Base-by-base conservation (phyloP, 2,888 invertebrate genomes). In the Scaptodrosophila latifasciaeformis region DNA sequence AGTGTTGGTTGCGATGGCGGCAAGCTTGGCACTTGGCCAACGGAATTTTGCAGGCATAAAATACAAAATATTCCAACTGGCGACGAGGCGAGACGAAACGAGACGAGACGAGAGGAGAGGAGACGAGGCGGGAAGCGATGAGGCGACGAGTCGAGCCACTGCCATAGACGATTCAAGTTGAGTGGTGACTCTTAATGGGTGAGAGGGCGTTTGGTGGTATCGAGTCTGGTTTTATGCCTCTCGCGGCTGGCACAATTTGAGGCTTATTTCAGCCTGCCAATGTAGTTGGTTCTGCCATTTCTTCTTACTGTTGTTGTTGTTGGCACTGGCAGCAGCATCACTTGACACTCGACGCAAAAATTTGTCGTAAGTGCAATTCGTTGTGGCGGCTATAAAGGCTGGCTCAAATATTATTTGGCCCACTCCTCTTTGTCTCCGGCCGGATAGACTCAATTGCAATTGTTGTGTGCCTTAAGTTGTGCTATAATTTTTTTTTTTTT, bases 11-110 rank as follows among this genome's bases (percentile, higher is more conserved):
- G 56, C 66, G 59, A 44, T 65, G 78, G 72, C 66, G 76, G 59
- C 66, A 76, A 75, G 66, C 62, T 78, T 74, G 74, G 74, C 74
- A 69, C 74, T 71, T 76, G 58, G 74, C 74, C 74, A 74, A 76
- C 76, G 60, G 72, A 62, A 75, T 62, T 78, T 70, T 71, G 49
- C 69, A 53, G 72, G 76, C 72, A 68, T 75, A 71, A 75, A 75
- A 64, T 71, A 78, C 76, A 76, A 74, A 74, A 71, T 76, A 76
- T 70, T 77, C 68, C 75, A 52, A 57, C 62, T 57, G 35, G 13
- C 13, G 35, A 13, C n/a, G n/a, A n/a, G n/a, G n/a, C n/a, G n/a
- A n/a, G n/a, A n/a, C n/a, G n/a, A n/a, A n/a, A n/a, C n/a, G n/a
- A n/a, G n/a, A n/a, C n/a, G n/a, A n/a, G n/a, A n/a, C n/a, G n/a